These are phyloP conservation scores for Alethe castanea DNA, from an alignment of 2,113 vertebrate species.

Conservation along the genomic window DNA sequence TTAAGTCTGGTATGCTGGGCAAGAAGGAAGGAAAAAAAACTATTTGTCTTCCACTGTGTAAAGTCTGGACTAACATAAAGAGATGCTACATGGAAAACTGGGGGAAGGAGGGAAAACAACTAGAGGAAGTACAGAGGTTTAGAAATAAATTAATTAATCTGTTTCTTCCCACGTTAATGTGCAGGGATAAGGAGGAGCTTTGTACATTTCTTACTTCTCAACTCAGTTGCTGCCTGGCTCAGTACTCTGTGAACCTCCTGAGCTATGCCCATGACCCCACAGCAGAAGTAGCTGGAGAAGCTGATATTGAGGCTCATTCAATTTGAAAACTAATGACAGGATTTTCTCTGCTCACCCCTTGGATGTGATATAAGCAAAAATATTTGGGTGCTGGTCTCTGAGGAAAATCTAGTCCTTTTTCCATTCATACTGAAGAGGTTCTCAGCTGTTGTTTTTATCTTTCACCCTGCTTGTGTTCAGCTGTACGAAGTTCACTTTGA, in stretches of 20 bases:
- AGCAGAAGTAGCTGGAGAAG: neutral
- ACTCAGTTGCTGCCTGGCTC: neutral
- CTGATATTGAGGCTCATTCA: neutral
- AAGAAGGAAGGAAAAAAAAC: neutral
- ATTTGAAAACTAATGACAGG: neutral
- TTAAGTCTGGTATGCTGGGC: neutral
- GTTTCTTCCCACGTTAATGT: neutral
- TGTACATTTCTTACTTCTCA: neutral
- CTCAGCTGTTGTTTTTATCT: neutral
- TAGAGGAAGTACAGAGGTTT: neutral
- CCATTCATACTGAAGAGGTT: neutral
- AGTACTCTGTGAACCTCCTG: neutral
- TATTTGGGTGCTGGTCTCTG: neutral
- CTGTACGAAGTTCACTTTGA: neutral
- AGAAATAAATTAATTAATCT: neutral
- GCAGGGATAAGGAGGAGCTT: neutral
- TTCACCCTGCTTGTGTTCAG: neutral
- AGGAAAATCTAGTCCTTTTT: neutral
- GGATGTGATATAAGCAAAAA: neutral
- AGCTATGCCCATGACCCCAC: neutral
- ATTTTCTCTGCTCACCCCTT: neutral
- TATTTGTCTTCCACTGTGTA: neutral
- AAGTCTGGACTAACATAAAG: neutral
- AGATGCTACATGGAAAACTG: neutral
- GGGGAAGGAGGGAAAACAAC: neutral